A percentile compares a stretch with the other conserved stretches of the same genome.
phyloP scores from a whole-genome alignment of 2,888 invertebrate genomes.

The Amphipoea lucens region DNA sequence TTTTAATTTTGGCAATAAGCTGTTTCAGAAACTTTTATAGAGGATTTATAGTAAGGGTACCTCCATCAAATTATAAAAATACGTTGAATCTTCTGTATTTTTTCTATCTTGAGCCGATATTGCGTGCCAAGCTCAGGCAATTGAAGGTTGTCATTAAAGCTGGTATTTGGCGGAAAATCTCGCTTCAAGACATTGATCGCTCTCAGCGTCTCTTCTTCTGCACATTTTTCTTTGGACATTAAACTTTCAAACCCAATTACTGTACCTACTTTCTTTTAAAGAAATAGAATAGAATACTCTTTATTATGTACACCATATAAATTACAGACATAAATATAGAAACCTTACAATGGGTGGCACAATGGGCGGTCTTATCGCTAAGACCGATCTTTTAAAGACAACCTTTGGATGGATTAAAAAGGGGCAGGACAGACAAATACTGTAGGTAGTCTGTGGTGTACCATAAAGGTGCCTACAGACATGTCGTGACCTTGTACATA shows the following conservation, averaged over 20 bases:
- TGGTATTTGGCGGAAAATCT: constrained; percentile 47
- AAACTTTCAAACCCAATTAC: background rate
- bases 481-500: background rate
- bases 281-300: too few relatives aligned
- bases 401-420: too few relatives aligned
- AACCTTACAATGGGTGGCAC: too few relatives aligned
- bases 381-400: too few relatives aligned
- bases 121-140: constrained; percentile 31
- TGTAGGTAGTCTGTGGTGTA: too few relatives aligned
- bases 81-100: background rate
- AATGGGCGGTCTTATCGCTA: too few relatives aligned
- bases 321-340: too few relatives aligned
- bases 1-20: too few relatives aligned
- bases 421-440: too few relatives aligned
- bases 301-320: too few relatives aligned
- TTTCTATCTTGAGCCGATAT: background rate
- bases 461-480: background rate
- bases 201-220: constrained; percentile 16
- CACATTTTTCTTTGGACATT: constrained; percentile 22
- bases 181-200: constrained; percentile 35
- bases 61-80: background rate
- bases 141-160: constrained; percentile 42
- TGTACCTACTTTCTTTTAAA: constrained; percentile 13
- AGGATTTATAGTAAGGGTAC: too few relatives aligned
- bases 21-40: too few relatives aligned